A percentile compares a stretch with the other conserved stretches of the same genome.
Conservation (phyloP, 2,797 vertebrate genomes). For the Galaxias olidus region DNA sequence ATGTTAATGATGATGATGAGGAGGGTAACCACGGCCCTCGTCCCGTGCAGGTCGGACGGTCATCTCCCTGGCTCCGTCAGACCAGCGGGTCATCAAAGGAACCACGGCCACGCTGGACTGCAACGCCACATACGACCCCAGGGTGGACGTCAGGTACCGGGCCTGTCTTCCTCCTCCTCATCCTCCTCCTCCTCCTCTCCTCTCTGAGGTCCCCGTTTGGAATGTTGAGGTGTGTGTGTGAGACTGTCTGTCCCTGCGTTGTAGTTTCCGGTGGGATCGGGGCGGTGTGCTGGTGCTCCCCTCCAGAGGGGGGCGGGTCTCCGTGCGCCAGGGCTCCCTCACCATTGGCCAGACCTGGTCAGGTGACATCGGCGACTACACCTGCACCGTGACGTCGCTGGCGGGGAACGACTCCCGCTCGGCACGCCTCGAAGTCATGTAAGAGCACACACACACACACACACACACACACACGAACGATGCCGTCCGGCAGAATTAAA, state of each 20-base stretch:
- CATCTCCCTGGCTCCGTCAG: constrained; percentile 83
- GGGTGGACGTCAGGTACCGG: constrained; percentile 81
- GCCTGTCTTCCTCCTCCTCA: too few species aligned
- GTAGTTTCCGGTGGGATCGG: constrained; percentile 90
- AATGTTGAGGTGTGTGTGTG: constrained; percentile 5
- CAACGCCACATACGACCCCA: constrained; percentile 84
- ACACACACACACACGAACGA: background rate
- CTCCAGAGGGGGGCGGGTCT: constrained; percentile 81
- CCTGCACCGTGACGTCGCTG: constrained; percentile 85
- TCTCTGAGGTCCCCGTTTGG: background rate
- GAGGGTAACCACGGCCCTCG: background rate
- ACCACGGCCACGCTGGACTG: constrained; percentile 87
- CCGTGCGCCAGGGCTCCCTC: constrained; percentile 84
- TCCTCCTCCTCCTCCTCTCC: background rate
- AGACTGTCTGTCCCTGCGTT: background rate
- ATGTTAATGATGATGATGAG: background rate
- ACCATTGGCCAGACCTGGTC: constrained; percentile 96
- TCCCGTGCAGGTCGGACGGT: constrained; percentile 79
- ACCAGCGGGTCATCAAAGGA: constrained; percentile 93
- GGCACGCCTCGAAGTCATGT: constrained; percentile 95
- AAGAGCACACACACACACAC: constrained; percentile 62
- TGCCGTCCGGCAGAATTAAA: background rate
- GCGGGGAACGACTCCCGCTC: constrained; percentile 87
- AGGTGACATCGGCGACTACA: constrained; percentile 95
- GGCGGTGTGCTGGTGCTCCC: constrained; percentile 74